phyloP scores from a whole-genome alignment of 2,113 vertebrate species.

The Sceloporus tristichus region DNA sequence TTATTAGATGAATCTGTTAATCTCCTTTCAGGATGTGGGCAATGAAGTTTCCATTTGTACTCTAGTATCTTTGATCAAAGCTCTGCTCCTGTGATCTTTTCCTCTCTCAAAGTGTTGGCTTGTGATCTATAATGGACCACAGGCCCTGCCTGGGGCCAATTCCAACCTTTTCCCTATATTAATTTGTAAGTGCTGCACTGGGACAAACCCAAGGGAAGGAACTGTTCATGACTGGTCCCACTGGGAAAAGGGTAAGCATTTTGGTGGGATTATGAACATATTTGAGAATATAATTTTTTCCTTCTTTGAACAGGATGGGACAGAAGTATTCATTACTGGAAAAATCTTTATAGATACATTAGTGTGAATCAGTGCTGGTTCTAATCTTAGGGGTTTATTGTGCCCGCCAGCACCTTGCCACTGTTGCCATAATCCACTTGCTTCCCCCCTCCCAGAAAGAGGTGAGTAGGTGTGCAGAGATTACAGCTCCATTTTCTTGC shows the following conservation, averaged over 20 bases:
- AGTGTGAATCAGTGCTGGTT: background rate
- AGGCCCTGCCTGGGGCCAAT: background rate
- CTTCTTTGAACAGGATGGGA: background rate
- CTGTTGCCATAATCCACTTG: background rate
- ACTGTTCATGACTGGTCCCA: background rate
- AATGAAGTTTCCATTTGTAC: background rate
- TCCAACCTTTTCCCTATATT: conserved; percentile 3
- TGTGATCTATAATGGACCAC: background rate
- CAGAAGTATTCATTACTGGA: background rate
- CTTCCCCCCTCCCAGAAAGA: background rate
- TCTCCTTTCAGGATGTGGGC: background rate
- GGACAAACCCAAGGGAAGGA: background rate
- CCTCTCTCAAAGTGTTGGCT: background rate
- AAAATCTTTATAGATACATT: background rate
- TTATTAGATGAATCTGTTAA: background rate
- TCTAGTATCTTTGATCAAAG: conserved; percentile 29
- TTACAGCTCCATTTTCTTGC: background rate
- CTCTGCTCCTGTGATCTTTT: conserved; percentile 10
- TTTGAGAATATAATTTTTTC: background rate
- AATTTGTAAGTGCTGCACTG: background rate
- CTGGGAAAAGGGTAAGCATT: background rate
- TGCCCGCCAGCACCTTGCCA: background rate
- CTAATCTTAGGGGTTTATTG: background rate
- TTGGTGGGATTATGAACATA: background rate
- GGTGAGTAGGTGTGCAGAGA: background rate